Conservation (phyloP, 1,140 invertebrate genomes). For the Liolophura sinensis region DNA sequence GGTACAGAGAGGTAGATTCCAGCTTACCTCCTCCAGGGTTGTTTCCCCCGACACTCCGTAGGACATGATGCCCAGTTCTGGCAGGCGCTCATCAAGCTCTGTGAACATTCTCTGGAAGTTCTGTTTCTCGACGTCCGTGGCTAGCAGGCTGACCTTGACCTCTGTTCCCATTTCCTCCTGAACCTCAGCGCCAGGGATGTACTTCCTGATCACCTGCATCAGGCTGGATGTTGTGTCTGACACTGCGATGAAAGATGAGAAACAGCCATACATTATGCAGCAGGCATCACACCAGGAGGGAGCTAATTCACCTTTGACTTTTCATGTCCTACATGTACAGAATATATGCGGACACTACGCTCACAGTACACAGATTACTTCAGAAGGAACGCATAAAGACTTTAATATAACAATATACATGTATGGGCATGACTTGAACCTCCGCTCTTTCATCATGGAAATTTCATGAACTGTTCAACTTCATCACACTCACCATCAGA, state of each 20-base stretch:
- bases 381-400: too few species aligned
- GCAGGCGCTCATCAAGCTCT: conserved; percentile 37
- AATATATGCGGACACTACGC: too few species aligned
- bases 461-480: too few species aligned
- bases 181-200: conserved; percentile 33
- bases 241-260: not conserved
- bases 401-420: too few species aligned
- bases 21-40: conserved; percentile 54
- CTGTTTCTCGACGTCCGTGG: not conserved
- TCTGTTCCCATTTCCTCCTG: conserved; percentile 29
- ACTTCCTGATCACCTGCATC: conserved; percentile 25
- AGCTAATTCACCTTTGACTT: too few species aligned
- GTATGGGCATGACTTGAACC: too few species aligned
- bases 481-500: too few species aligned
- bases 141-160: conserved; percentile 15
- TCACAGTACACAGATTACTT: too few species aligned
- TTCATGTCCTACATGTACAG: too few species aligned
- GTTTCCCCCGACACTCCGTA: conserved; percentile 56
- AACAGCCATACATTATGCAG: too few species aligned
- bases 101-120: conserved; percentile 43
- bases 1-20: not conserved
- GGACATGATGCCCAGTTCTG: conserved; percentile 31
- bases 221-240: conserved; percentile 8
- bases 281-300: too few species aligned
- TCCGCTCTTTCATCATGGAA: too few species aligned